Percentiles rank a stretch among this genome's conserved stretches.
Evolutionary conservation across 2,113 vertebrate species (phyloP).

Genomic region (Scatophagus argus): DNA sequence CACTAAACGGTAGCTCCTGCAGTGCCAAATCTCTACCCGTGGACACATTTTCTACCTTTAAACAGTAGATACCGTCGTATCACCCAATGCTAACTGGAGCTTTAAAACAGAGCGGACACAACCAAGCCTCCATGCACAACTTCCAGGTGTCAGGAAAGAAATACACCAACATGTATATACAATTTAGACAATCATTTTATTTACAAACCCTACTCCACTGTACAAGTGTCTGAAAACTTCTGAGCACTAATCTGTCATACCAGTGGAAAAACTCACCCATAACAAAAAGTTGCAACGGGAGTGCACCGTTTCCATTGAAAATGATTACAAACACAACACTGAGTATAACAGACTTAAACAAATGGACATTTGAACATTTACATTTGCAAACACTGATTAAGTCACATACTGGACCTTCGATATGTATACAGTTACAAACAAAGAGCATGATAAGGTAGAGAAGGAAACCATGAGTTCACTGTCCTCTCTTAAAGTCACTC

Average conservation of each 20-base stretch:
- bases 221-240: conserved; percentile 76
- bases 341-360: conserved; percentile 72
- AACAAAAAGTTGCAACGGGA: conserved; percentile 70
- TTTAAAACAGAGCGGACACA: conserved; percentile 38
- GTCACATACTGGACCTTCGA: conserved; percentile 71
- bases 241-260: conserved; percentile 65
- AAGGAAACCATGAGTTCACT: conserved; percentile 52
- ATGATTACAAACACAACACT: conserved; percentile 74
- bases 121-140: conserved; percentile 55
- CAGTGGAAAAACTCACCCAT: conserved; percentile 54
- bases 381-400: conserved; percentile 75
- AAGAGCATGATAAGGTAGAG: conserved; percentile 62
- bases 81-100: too few species aligned
- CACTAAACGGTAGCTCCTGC: too few species aligned
- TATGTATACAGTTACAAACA: conserved; percentile 76
- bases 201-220: conserved; percentile 81
- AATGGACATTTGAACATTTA: conserved; percentile 74
- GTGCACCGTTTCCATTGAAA: conserved; percentile 69
- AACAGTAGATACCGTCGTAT: too few species aligned
- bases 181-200: conserved; percentile 83
- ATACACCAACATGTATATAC: conserved; percentile 77
- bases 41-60: too few species aligned
- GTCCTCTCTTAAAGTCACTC: conserved; percentile 47
- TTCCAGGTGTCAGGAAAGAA: conserved; percentile 71
- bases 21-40: too few species aligned